Conservation (phyloP, 2,113 vertebrate species). For the Myanophis thanlyinensis region DNA sequence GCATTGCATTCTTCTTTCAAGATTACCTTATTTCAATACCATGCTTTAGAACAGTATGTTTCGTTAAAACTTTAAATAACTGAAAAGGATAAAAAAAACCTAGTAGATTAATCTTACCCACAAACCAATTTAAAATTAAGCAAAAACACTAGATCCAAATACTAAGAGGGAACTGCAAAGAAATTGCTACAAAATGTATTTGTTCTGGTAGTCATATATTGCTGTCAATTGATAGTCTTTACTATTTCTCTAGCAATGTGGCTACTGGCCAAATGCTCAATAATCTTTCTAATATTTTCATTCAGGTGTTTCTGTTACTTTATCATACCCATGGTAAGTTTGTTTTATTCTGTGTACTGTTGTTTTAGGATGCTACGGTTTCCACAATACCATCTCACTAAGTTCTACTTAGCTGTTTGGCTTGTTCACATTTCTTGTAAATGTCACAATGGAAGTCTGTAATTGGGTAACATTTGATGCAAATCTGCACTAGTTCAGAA, state of each 20-base stretch:
- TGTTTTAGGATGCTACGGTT: neutral
- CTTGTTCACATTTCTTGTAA: neutral
- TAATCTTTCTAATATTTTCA: neutral
- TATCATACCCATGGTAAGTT: neutral
- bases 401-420: neutral
- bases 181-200: neutral
- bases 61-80: neutral
- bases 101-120: neutral
- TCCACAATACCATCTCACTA: neutral
- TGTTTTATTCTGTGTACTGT: neutral
- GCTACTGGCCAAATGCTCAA: neutral
- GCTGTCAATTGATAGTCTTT: neutral
- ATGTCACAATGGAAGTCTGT: neutral
- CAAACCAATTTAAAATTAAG: neutral
- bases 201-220: neutral
- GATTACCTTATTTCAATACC: constrained; percentile 13
- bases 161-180: neutral
- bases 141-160: neutral
- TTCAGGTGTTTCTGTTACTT: neutral
- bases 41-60: neutral
- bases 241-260: neutral
- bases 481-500: neutral
- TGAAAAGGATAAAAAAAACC: neutral
- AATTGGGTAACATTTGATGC: neutral
- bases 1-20: neutral